These are phyloP conservation scores for Sicus ferrugineus DNA, from an alignment of 2,888 invertebrate genomes.

Conservation along the genomic window DNA sequence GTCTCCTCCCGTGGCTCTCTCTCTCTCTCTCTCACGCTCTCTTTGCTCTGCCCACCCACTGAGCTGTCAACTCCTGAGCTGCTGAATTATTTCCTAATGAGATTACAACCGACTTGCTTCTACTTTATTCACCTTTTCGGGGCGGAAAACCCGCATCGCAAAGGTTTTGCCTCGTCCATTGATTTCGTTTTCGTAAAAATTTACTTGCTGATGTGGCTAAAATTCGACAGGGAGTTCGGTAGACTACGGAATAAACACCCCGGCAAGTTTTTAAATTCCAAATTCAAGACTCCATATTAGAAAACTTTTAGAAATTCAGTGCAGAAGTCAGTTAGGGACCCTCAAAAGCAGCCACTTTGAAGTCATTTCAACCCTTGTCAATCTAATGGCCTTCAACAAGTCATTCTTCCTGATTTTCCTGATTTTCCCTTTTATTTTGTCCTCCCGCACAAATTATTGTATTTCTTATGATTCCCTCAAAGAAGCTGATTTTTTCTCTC, in stretches of 20 bases:
- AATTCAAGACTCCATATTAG: no score
- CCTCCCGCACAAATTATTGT: background rate
- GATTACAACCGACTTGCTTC: conserved; percentile 21
- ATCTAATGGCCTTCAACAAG: no score
- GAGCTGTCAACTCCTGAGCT: background rate
- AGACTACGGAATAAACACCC: no score
- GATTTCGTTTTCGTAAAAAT: conserved; percentile 2
- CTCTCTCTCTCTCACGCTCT: background rate
- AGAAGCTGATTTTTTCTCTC: background rate
- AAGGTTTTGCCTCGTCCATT: conserved; percentile 6
- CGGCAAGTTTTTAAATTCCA: no score
- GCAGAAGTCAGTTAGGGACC: no score
- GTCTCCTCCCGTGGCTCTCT: background rate
- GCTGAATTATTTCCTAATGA: conserved; percentile 23
- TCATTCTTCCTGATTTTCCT: background rate
- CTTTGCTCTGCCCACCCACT: background rate
- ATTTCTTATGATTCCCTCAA: background rate
- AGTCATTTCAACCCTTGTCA: no score
- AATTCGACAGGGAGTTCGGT: no score
- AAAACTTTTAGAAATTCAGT: no score
- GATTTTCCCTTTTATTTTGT: background rate
- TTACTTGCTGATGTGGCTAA: no score
- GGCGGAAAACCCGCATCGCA: background rate
- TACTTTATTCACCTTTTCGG: background rate
- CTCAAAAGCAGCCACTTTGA: no score